Evolutionary conservation across 2,113 vertebrate species (phyloP), one percentile per base, ranked within the genome.

Genomic region (Crotalus viridis): DNA sequence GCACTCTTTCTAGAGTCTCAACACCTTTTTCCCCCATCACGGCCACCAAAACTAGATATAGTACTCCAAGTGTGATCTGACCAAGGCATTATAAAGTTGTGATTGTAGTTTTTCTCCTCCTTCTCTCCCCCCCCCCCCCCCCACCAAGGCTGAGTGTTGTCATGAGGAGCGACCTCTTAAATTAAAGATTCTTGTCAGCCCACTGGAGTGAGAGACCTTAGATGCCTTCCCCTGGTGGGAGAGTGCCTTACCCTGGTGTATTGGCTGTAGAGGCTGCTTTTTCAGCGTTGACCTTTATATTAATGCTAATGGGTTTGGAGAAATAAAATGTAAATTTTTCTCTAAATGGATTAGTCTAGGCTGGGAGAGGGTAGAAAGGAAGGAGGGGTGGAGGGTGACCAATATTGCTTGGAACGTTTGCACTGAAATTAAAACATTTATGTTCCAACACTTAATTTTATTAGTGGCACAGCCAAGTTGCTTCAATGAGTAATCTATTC

Each of bases 311-410:
- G 96, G 96, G 94, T 96, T 97, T 97, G 95, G 95, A 97, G 97
- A 97, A 97, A 97, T 96, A 96, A 97, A 97, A 97, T 96, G 96
- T 96, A 97, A 97, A 97, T 97, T 97, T 96, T 56, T 69, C 95
- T 97, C 96, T 97, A 97, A 97, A 97, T 97, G 95, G 95, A 97
- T 97, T 96, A 97, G 92, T 96, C 95, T 94, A 91, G 95, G 94
- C 93, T 96, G 93, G 93, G 95, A 96, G 96, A 95, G 95, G 96
- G 92, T 94, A 92, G 91, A 59, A 86, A 81, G 28, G 33, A 57
- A 57, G 54, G 88, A 33, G n/a, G 88, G 92, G 87, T 90, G 87
- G 19, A 56, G 93, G 85, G 88, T 91, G 7, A 55, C 13, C 54
- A 91, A 92, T 94, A 94, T 93, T 91, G 92, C 96, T 97, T 93